Conservation (phyloP, 2,113 vertebrate genomes). For the Alectura lathami region DNA sequence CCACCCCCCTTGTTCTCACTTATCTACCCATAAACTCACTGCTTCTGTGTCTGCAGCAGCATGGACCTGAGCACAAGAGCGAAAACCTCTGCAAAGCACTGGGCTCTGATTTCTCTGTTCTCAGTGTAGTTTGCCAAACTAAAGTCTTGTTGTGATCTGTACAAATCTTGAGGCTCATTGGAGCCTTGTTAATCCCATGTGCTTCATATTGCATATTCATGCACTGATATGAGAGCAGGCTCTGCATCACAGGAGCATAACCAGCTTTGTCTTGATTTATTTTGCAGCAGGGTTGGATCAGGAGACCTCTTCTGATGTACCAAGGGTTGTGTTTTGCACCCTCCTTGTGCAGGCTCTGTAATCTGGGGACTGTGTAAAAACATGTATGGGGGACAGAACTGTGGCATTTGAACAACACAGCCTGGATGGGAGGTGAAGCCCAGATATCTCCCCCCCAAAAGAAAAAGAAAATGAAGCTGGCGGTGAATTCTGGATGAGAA, state of each 20-base stretch:
- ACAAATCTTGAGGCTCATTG: rapidly evolving
- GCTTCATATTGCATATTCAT: rapidly evolving
- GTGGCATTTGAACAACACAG: too few species aligned
- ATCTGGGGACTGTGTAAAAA: neutral
- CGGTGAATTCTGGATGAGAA: neutral
- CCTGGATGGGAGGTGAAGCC: too few species aligned
- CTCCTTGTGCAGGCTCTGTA: neutral
- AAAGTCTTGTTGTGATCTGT: neutral
- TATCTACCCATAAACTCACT: neutral
- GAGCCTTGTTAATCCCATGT: neutral
- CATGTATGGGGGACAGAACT: neutral
- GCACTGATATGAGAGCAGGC: neutral
- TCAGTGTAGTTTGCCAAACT: neutral
- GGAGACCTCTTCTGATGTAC: neutral
- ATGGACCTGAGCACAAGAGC: neutral
- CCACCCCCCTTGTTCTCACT: neutral
- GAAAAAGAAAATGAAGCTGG: neutral
- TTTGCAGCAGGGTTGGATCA: neutral
- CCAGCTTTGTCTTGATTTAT: neutral
- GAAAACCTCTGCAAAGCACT: neutral
- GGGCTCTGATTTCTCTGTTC: neutral
- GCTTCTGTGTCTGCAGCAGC: neutral
- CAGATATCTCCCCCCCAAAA: neutral
- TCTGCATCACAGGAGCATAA: neutral
- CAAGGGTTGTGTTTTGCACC: neutral